Base-by-base conservation (phyloP, 2,113 vertebrate genomes). In the Triplophysa rosa region DNA sequence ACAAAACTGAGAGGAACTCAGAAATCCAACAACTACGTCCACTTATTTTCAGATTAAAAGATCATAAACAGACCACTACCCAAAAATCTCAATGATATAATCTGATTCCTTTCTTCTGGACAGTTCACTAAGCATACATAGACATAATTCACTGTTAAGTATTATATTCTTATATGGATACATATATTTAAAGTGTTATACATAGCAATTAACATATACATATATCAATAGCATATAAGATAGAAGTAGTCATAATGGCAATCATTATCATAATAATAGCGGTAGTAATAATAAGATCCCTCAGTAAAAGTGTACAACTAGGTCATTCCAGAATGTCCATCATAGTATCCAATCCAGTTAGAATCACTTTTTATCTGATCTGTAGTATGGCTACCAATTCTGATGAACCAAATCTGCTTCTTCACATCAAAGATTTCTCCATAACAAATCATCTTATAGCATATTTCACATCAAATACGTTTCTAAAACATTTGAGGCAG, bases 181-280 rank as follows among this genome's bases (percentile, higher is more conserved):
- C 90, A 91, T 86, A 85, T 92, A 90, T 90, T 91, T 92, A 91
- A 90, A 91, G 87, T 91, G 91, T 91, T 93, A 93, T 93, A 93
- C 91, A 92, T 93, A 75, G 90, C 90, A 92, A 90, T 92, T 91
- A 93, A 93, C 90, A 89, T 93, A 93, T 91, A 92, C 83, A 62
- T 92, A 91, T 93, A 92, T 93, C 90, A 91, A 93, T 94, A 92
- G 92, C 89, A 92, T 93, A 93, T 92, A 90, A 87, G 89, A 91
- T 90, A 87, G 87, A 92, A 91, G 90, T 91, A 86, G 89, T 90
- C 87, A 83, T 87, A 90, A 91, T 91, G 89, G 89, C 91, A 90
- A 92, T 93, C 87, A 92, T 92, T 86, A 92, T 92, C 54, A 67
- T 86, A 78, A 67, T 82, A 84, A 37, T 80, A 85, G 40, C 81